phyloP scores from a whole-genome alignment of 2,888 invertebrate genomes.

The Thymelicus sylvestris region DNA sequence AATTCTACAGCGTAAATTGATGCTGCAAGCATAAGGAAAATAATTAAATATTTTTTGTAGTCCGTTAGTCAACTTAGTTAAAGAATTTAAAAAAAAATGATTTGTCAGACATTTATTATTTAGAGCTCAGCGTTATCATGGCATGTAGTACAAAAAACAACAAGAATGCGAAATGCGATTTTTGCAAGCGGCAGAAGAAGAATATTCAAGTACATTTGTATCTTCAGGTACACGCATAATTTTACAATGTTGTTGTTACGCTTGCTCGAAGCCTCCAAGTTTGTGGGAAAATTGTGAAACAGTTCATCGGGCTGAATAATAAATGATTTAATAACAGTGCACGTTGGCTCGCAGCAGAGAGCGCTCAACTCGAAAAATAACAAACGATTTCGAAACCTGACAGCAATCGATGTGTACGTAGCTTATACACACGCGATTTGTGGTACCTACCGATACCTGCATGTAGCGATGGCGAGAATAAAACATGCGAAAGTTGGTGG shows the following conservation, averaged over 20 bases:
- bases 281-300: constrained; percentile 81
- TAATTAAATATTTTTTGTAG: neutral
- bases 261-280: constrained; percentile 27
- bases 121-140: too few relatives aligned
- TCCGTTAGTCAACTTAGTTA: neutral
- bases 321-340: constrained; percentile 84
- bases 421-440: constrained; percentile 52
- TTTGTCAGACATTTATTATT: too few relatives aligned
- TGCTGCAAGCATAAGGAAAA: neutral
- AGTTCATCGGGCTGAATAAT: constrained; percentile 82
- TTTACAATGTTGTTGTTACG: constrained; percentile 28
- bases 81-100: too few relatives aligned
- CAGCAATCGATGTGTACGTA: constrained; percentile 54
- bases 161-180: constrained; percentile 6
- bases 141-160: constrained; percentile 6
- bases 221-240: constrained; percentile 36
- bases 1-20: neutral
- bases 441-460: constrained; percentile 48
- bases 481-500: neutral
- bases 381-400: constrained; percentile 78
- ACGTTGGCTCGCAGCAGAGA: constrained; percentile 75
- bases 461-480: constrained; percentile 12
- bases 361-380: constrained; percentile 78
- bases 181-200: constrained; percentile 25
- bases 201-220: constrained; percentile 30